Conservation (phyloP, 1,140 invertebrate species). For the Rhysida immarginata region DNA sequence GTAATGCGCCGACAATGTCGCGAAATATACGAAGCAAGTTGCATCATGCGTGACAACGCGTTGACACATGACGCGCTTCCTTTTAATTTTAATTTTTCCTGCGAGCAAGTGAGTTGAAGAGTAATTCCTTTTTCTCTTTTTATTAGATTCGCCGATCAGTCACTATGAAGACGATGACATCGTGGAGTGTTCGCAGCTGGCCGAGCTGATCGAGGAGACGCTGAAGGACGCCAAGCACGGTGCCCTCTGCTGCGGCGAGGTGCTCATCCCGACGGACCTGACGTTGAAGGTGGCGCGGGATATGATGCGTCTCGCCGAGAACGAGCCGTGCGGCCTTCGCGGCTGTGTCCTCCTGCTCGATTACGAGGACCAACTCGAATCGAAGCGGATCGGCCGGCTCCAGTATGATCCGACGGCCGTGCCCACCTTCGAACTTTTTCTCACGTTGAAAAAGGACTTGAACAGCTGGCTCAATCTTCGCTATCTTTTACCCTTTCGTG, state of each 20-base stretch:
- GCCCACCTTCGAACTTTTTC: slow-evolving; percentile 67
- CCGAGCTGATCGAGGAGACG: slow-evolving; percentile 53
- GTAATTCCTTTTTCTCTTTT: too few species aligned
- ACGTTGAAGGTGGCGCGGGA: slow-evolving; percentile 54
- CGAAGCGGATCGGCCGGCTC: slow-evolving; percentile 44
- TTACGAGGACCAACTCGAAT: slow-evolving; percentile 20
- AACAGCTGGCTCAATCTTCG: slow-evolving; percentile 59
- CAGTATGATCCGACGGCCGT: slow-evolving; percentile 65
- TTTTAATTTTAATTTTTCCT: too few species aligned
- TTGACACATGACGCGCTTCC: too few species aligned
- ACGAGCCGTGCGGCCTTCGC: slow-evolving; percentile 63
- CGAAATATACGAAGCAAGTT: too few species aligned
- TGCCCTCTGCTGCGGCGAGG: slow-evolving; percentile 59
- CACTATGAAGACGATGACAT: slow-evolving; percentile 2
- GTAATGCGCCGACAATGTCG: too few species aligned
- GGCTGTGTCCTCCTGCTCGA: slow-evolving; percentile 27
- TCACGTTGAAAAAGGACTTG: slow-evolving; percentile 63
- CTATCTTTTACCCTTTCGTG: slow-evolving; percentile 27
- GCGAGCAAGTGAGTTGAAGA: too few species aligned
- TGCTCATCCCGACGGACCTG: slow-evolving; percentile 59
- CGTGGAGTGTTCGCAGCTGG: slow-evolving; percentile 33
- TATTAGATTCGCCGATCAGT: too few species aligned
- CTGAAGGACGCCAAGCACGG: slow-evolving; percentile 57
- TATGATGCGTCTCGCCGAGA: slow-evolving; percentile 58
- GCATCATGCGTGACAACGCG: too few species aligned